Evolutionary conservation across 30 jellyfish, hydroid and myxozoan genomes (phyloP), one percentile per base, ranked within the genome.

Genomic region (Chironex yamaguchii): DNA sequence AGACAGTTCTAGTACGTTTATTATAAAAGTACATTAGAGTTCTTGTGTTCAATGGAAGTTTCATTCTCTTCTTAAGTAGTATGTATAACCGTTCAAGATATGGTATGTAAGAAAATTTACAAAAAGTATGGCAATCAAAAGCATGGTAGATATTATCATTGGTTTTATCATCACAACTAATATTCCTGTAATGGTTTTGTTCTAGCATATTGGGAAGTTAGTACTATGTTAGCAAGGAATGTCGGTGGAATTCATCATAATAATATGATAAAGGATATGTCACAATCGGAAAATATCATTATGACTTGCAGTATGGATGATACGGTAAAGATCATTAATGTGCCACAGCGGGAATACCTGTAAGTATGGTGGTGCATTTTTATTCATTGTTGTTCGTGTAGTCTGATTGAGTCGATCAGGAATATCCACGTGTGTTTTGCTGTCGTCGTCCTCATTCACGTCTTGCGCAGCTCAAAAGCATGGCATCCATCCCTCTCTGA

Each of bases 241-340:
- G 70, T 96, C 36, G 34, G 50, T 6, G 99, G 99, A 28, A 75
- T 68, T 13, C 85, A 90, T 1, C 98, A 90, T 90, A 76, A 84
- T 2, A 91, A 82, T 62, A 98, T 90, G 71, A 92, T 96, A 26
- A 68, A 51, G 77, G 36, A 84, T 27, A 90, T 96, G 96, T 62
- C 81, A 0, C 65, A 53, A 4, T 58, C 42, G 42, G 96, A 82
- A 6, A 88, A 81, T 77, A 31, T 49, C 33, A 51, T 90, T 67
- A 71, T 79, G 21, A 62, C 98, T 21, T 91, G 98, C 77, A 98
- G 98, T 9, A 85, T 96, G 96, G 99, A 91, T 71, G 98, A 96
- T 63, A 95, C 96, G 9, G 96, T 95, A 24, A 54, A 96, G 31
- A 80, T 42, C 78, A 79, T 90, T 62, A 52, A 86, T 42, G 79